Percentiles rank a stretch among this genome's conserved stretches.
Evolutionary conservation across 2,797 vertebrate genomes (phyloP).

Genomic region (Tympanoctomys barrerae): DNA sequence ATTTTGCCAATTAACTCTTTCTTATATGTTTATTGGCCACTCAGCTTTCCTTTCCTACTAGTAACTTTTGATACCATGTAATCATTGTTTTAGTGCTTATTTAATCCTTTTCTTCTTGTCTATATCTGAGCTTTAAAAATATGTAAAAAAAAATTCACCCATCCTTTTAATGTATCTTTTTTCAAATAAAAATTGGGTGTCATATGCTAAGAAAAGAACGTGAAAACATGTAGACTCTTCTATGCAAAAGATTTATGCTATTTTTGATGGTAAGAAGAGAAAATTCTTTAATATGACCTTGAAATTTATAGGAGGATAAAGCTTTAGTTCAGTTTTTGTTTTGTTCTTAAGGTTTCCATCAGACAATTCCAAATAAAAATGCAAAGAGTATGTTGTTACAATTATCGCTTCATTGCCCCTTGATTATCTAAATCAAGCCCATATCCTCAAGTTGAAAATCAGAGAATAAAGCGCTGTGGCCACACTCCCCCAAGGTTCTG

Average conservation of each 20-base stretch:
- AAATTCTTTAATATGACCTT: not conserved
- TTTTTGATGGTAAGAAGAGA: conserved; percentile 37
- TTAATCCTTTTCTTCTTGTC: conserved; percentile 43
- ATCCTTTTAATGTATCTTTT: not conserved
- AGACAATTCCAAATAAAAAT: conserved; percentile 32
- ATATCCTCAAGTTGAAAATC: conserved; percentile 65
- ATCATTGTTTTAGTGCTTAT: not conserved
- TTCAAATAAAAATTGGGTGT: conserved; percentile 19
- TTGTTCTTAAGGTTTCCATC: conserved; percentile 54
- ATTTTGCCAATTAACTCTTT: conserved; percentile 42
- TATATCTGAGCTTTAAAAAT: conserved; percentile 53
- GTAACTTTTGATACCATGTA: not conserved
- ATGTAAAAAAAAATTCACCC: conserved; percentile 12
- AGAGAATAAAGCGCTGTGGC: conserved; percentile 71
- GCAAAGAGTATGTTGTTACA: conserved; percentile 15
- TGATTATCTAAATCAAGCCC: conserved; percentile 43
- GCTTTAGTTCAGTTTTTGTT: conserved; percentile 11
- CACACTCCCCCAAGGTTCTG: conserved; percentile 84
- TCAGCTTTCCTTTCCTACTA: not conserved
- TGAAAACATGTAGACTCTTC: not conserved
- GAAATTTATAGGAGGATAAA: not conserved
- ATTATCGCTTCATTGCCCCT: not conserved
- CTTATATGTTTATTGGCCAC: not conserved
- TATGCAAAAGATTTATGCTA: not conserved
- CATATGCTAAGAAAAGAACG: not conserved